Conservation (phyloP, 2,113 vertebrate genomes). For the Centropus unirufus region DNA sequence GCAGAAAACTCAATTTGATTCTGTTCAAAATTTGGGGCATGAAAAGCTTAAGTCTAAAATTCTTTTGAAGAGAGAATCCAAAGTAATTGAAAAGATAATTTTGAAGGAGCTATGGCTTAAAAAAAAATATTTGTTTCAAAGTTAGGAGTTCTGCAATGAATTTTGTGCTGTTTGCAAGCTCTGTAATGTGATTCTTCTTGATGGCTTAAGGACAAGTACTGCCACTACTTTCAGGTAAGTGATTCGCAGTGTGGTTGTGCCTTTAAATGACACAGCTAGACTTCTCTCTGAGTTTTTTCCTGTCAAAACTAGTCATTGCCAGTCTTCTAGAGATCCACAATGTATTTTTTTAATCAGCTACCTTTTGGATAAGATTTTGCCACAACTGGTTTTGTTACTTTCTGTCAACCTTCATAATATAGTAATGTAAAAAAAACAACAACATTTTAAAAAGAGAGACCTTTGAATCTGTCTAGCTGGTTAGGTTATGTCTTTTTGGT, state of each 20-base stretch:
- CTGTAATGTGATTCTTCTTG: background rate
- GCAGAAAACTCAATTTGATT: background rate
- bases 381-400: background rate
- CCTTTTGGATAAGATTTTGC: constrained; percentile 4
- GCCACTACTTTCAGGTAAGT: background rate
- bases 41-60: constrained; percentile 10
- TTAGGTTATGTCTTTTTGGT: background rate
- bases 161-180: background rate
- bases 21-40: background rate
- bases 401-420: background rate
- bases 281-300: background rate
- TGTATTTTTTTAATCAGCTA: background rate
- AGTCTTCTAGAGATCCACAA: background rate
- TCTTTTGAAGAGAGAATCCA: constrained; percentile 18
- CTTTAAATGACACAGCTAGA: constrained; percentile 32
- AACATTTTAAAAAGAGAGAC: background rate
- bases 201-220: background rate
- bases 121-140: constrained; percentile 3
- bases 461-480: constrained; percentile 16
- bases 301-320: background rate
- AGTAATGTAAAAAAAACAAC: background rate
- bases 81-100: constrained; percentile 38
- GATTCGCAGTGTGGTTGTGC: background rate
- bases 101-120: background rate
- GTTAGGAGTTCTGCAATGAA: background rate